Conservation (phyloP, 92 coral and sea anemone genomes). For the Metridium senile region DNA sequence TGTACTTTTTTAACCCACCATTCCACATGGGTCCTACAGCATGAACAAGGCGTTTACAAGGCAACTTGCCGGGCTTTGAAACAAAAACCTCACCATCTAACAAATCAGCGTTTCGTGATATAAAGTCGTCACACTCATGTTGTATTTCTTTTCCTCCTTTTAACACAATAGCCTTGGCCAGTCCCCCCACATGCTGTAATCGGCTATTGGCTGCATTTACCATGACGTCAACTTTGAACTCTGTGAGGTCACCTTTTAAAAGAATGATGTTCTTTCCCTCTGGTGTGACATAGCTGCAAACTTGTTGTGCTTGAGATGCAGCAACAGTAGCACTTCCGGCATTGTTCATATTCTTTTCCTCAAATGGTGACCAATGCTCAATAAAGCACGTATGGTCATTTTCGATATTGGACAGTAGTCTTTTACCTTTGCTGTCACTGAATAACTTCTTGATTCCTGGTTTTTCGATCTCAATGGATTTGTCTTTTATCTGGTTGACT, state of each 20-base stretch:
- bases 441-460: conserved; percentile 44
- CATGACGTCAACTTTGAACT: conserved; percentile 63
- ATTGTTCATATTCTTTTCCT: background rate
- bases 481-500: conserved; percentile 18
- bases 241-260: conserved; percentile 65
- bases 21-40: conserved; percentile 69
- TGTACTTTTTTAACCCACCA: background rate
- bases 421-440: conserved; percentile 27
- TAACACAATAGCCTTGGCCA: conserved; percentile 61
- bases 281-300: conserved; percentile 30
- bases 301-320: background rate
- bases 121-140: conserved; percentile 49
- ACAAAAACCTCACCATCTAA: conserved; percentile 60
- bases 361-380: conserved; percentile 3
- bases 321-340: background rate
- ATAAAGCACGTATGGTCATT: conserved; percentile 41
- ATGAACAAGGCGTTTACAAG: conserved; percentile 63
- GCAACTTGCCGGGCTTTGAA: conserved; percentile 63
- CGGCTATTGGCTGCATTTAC: conserved; percentile 68
- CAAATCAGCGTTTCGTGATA: conserved; percentile 29
- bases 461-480: conserved; percentile 25
- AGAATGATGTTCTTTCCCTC: conserved; percentile 47
- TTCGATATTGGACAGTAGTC: conserved; percentile 30
- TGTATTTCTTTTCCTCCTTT: conserved; percentile 69
- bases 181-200: conserved; percentile 69